phyloP scores from a whole-genome alignment of 1,140 invertebrate genomes.

The Scaptodrosophila lebanonensis region DNA sequence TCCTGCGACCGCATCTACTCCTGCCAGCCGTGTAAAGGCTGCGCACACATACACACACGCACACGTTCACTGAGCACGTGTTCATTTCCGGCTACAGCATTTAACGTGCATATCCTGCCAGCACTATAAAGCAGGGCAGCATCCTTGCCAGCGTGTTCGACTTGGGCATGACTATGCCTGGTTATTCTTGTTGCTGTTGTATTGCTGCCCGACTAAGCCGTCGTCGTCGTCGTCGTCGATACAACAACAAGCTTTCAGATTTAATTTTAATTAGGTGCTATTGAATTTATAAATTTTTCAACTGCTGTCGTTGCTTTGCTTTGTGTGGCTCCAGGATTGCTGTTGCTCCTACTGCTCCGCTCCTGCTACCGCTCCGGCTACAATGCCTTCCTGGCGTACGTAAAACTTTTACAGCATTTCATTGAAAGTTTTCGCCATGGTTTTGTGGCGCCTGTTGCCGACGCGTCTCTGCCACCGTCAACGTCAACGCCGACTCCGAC shows the following conservation, averaged over 20 bases:
- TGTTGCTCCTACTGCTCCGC: background rate
- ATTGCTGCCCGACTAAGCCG: conserved; percentile 45
- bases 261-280: conserved; percentile 75
- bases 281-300: conserved; percentile 75
- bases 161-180: background rate
- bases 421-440: conserved; percentile 42
- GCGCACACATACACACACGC: conserved; percentile 19
- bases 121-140: conserved; percentile 21
- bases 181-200: conserved; percentile 1
- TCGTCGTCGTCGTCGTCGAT: conserved; percentile 43
- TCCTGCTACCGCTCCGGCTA: background rate
- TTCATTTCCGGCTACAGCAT: conserved; percentile 71
- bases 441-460: conserved; percentile 15
- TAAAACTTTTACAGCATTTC: conserved; percentile 54
- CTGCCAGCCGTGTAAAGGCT: conserved; percentile 22
- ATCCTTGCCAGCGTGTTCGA: conserved; percentile 38
- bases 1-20: no score
- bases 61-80: conserved; percentile 47
- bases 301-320: conserved; percentile 48
- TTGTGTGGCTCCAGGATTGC: background rate
- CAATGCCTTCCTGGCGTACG: conserved; percentile 20
- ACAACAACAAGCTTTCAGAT: conserved; percentile 63
- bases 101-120: conserved; percentile 67
- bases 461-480: no score
- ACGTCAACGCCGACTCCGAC: no score